Base-by-base conservation (phyloP, 2,797 vertebrate genomes). In the Onychomys leucogaster region DNA sequence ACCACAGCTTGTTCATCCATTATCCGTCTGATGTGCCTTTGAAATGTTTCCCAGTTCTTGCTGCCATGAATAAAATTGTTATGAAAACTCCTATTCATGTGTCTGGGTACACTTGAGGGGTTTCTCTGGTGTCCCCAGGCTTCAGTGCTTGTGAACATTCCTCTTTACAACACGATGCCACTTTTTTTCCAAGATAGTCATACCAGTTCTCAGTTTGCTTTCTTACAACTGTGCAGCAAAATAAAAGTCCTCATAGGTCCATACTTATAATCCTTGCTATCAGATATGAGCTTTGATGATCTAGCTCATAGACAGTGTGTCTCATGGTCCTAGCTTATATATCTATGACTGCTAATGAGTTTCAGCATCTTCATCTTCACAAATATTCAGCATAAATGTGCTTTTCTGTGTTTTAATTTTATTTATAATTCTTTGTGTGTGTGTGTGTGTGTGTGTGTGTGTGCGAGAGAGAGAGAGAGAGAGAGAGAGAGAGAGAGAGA, bases 351-450 rank as follows among this genome's bases (percentile, higher is more conserved):
- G 49, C 29, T 90, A 90, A 96, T 94, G 61, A 95, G 55, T 91
- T 89, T 94, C 73, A 94, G 2, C 21, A 83, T 83, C 34, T 89
- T 94, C 21, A 83, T 83, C 34, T 89, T 94, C 27, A 46, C 43
- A 93, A 97, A 83, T 94, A 91, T 90, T 96, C 95, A 71, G 95
- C 90, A 73, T 69, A n/a, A 95, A 85, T 94, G 27, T 92, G 2
- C 67, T 46, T 23, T 17, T 86, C 2, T 19, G 37, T 37, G 91
- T 82, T 65, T 75, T 89, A 10, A 55, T n/a, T 80, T 80, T 55
- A 55, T 55, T 65, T 65, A 32, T 32, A 67, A 32, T 34, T 67
- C 52, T 14, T 16, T 49, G 52, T 55, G 52, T 55, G 49, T 52
- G 49, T 46, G 43, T 46, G 43, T 46, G 43, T 46, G 43, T 46